Base-by-base conservation (phyloP, 2,797 vertebrate species). In the Platalea minor region DNA sequence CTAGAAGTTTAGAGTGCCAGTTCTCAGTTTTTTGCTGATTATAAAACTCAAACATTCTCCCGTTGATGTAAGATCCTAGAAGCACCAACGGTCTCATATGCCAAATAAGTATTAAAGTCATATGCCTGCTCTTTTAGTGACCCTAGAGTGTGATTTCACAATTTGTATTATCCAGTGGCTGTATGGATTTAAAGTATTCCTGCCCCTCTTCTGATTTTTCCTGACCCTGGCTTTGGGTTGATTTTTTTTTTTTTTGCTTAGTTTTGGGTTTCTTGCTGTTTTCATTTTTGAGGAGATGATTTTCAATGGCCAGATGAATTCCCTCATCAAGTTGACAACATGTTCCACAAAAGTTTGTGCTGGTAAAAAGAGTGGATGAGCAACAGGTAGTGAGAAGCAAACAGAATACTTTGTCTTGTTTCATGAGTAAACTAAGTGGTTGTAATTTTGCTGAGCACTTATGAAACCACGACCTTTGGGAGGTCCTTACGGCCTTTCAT, bases 401-500 rank as follows among this genome's bases (percentile, higher is more conserved):
- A 37, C 20, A 70, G 24, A 78, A 39, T 24, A 8, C 29, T 84
- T 91, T 14, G 13, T 33, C 15, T 46, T 46, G 13, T 33, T 78
- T 73, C 16, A 7, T 26, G 17, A 81, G 14, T 7, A 68, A 72
- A 54, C 59, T 39, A 25, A 78, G 41, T 5, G 1, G 15, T 33
- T 65, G 3, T 13, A 3, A 51, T 65, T 84, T 72, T 79, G 25
- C 43, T 53, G 33, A 35, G 4, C 16, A 17, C 3, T 56, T 56
- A 45, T 1, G 4, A 56, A 45, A 60, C 1, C 3, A 4, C 6
- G 9, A 20, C 9, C 11, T 65, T 41, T 50, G 13, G 21, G 48
- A 84, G 14, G 46, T 17, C 33, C 26, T 81, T 48, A 11, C 4
- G 56, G 25, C 8, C 14, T 29, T 37, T 14, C 25, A 4, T 41